These are phyloP conservation scores for Podabrus alpinus DNA, from an alignment of 2,888 invertebrate genomes.

Conservation along the genomic window DNA sequence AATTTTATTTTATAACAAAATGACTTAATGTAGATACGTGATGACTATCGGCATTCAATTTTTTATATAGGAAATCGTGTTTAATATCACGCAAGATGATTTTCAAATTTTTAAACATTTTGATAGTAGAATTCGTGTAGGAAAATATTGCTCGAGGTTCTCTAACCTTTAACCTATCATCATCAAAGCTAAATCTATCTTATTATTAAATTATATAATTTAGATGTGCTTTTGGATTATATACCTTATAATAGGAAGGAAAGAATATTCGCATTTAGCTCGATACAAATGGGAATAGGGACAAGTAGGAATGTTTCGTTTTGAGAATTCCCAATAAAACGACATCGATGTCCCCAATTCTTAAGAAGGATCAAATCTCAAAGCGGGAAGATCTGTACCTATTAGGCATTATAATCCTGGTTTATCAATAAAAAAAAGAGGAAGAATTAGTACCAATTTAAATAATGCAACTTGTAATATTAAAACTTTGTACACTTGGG, in stretches of 20 bases:
- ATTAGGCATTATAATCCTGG: too few species aligned
- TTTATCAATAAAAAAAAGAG: background rate
- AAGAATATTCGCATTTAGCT: background rate
- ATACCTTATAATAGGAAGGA: background rate
- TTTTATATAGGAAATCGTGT: conserved; percentile 3
- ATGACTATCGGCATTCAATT: conserved; percentile 1
- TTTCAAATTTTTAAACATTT: background rate
- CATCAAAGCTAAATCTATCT: background rate
- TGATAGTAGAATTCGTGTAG: background rate
- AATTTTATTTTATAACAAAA: background rate
- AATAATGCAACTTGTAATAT: background rate
- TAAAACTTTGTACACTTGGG: background rate
- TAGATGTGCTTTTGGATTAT: background rate
- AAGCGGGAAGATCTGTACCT: too few species aligned
- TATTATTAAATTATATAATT: background rate
- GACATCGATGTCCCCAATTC: background rate
- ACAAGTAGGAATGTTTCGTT: background rate
- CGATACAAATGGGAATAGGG: too few species aligned
- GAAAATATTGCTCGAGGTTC: background rate
- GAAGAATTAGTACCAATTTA: background rate
- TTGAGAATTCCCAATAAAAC: background rate
- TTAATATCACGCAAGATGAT: conserved; percentile 2
- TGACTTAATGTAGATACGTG: background rate
- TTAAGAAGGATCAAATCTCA: background rate
- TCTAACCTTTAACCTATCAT: background rate